These are phyloP conservation scores for Sinosuthora webbiana DNA, from an alignment of 2,113 vertebrate species.

Conservation along the genomic window DNA sequence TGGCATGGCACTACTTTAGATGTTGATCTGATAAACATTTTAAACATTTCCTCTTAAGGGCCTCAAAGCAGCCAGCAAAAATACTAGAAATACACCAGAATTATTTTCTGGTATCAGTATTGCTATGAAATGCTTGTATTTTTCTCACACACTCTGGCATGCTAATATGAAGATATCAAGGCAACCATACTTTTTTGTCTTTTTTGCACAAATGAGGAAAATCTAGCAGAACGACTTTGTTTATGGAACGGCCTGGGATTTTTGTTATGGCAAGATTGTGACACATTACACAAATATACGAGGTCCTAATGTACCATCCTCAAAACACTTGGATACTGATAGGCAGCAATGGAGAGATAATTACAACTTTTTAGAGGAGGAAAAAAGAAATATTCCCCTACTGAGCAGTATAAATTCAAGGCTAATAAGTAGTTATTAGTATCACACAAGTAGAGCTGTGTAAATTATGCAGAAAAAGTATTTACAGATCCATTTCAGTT, in stretches of 20 bases:
- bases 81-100: neutral
- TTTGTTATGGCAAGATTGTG: neutral
- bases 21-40: neutral
- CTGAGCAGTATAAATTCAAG: neutral
- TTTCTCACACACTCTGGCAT: neutral
- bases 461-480: constrained; percentile 36
- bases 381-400: neutral
- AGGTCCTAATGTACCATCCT: neutral
- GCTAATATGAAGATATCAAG: neutral
- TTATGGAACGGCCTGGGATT: neutral
- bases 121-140: neutral
- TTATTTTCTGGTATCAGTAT: too few relatives aligned
- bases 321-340: neutral
- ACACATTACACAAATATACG: neutral
- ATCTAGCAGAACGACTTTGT: neutral
- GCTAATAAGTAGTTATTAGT: neutral
- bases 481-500: constrained; percentile 22
- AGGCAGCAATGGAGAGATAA: neutral
- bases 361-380: neutral
- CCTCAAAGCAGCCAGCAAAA: neutral
- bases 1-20: neutral
- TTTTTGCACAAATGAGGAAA: neutral
- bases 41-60: neutral
- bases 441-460: neutral
- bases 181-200: neutral